Evolutionary conservation across 2,888 invertebrate species (phyloP).

Genomic region (Kuschelorhynchus macadamiae): DNA sequence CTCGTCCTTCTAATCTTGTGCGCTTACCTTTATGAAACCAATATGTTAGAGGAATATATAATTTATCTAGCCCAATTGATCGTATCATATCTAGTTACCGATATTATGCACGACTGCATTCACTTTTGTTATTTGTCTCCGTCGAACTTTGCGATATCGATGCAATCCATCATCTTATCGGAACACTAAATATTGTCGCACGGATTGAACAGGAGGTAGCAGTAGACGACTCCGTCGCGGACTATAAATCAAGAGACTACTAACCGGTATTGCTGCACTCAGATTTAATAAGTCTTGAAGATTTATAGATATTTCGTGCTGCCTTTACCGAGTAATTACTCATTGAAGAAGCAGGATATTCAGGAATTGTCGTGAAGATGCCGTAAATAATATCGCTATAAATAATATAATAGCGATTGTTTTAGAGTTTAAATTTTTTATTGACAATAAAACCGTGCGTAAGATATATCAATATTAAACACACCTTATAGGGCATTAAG

Average conservation of each 20-base stretch:
- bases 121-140: conserved; percentile 28
- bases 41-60: too few relatives aligned
- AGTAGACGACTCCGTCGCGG: conserved; percentile 21
- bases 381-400: not conserved
- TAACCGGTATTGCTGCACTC: conserved; percentile 43
- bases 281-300: conserved; percentile 43
- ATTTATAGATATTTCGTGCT: conserved; percentile 41
- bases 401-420: too few relatives aligned
- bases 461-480: too few relatives aligned
- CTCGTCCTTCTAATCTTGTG: too few relatives aligned
- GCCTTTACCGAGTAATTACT: conserved; percentile 39
- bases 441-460: too few relatives aligned
- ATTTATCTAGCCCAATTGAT: too few relatives aligned
- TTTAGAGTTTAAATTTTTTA: too few relatives aligned
- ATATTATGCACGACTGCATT: not conserved
- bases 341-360: not conserved
- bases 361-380: not conserved
- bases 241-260: conserved; percentile 44
- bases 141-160: conserved; percentile 12
- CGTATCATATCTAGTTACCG: not conserved
- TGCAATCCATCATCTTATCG: conserved; percentile 34
- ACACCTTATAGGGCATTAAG: too few relatives aligned
- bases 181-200: conserved; percentile 31
- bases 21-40: too few relatives aligned
- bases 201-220: conserved; percentile 26